Evolutionary conservation across 2,797 vertebrate genomes (phyloP), one percentile per base, ranked within the genome.

Genomic region (Gallirallus australis): DNA sequence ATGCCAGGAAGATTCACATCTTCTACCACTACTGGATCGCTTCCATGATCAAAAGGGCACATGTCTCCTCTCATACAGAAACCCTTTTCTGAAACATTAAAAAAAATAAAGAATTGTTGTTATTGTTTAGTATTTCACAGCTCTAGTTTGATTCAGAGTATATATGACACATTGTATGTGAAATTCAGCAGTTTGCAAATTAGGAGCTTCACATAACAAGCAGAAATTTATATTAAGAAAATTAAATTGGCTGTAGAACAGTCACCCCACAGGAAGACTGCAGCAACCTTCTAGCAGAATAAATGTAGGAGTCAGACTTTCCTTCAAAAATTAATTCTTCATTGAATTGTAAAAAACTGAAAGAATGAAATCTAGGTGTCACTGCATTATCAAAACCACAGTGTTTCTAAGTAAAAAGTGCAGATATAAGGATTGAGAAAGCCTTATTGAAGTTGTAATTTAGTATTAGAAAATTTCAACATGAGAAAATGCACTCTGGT

Each of bases 61-160:
- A 99, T 99, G 96, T 99, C 99, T 47, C 99, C 99, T 92, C 99
- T 98, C 99, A 99, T 99, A 96, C 99, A 99, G 98, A 99, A 99
- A 75, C 99, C 99, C 86, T 99, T 99, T 97, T 99, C 99, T 99
- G 98, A 91, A 97, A 97, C 61, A 86, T 7, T 27, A 37, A 54
- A 89, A 76, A 87, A 60, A 11, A 35, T 35, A 35, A 96, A 47
- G 45, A 42, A 45, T 25, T 25, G 50, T 52, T 52, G 50, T 28
- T 27, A 60, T 0, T 14, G 9, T 17, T 59, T 64, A 91, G 27
- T 20, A 90, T 60, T 82, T 37, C 52, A 54, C 11, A 86, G 24
- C 7, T 60, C 21, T 11, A 59, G 27, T 47, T 69, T 50, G 3
- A 68, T 77, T 77, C 54, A 89, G 37, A 68, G 24, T 3, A 84